Percentiles rank a stretch among this genome's conserved stretches.
Conservation (phyloP, 1,140 invertebrate genomes). For the Drosophila littoralis region DNA sequence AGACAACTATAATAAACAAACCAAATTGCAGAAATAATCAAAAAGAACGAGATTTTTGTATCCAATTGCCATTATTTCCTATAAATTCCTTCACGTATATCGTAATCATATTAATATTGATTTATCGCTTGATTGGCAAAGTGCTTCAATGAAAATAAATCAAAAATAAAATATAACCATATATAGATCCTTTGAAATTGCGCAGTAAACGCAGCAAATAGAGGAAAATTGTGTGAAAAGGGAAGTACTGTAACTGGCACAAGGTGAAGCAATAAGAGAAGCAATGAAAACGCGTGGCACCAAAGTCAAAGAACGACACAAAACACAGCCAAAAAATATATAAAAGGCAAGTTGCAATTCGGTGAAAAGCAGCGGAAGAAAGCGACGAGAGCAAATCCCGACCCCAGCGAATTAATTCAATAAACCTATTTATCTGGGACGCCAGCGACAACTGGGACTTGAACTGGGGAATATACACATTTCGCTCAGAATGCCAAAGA, state of each 20-base stretch:
- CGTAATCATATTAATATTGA: conserved; percentile 7
- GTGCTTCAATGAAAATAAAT: not conserved
- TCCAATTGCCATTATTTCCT: no score
- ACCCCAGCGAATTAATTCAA: conserved; percentile 73
- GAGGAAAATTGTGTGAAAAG: not conserved
- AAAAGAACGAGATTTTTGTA: no score
- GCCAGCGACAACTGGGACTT: conserved; percentile 19
- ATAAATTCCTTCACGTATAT: not conserved
- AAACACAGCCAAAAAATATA: conserved; percentile 40
- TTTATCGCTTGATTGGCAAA: not conserved
- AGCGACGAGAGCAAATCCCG: not conserved
- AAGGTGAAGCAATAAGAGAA: conserved; percentile 31
- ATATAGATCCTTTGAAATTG: conserved; percentile 2
- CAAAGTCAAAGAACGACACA: conserved; percentile 50
- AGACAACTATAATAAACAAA: no score
- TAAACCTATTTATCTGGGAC: conserved; percentile 75
- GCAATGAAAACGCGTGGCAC: conserved; percentile 25
- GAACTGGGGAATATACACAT: conserved; percentile 37
- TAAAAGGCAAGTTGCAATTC: conserved; percentile 42
- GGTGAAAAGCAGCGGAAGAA: conserved; percentile 37
- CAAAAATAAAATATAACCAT: not conserved
- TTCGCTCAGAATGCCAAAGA: conserved; percentile 75
- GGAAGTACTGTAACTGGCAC: conserved; percentile 16
- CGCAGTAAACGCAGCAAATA: conserved; percentile 2
- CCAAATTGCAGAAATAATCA: no score